Percentiles rank a stretch among this genome's conserved stretches.
Evolutionary conservation across 2,888 invertebrate genomes (phyloP).

Genomic region (Zeuzera pyrina): DNA sequence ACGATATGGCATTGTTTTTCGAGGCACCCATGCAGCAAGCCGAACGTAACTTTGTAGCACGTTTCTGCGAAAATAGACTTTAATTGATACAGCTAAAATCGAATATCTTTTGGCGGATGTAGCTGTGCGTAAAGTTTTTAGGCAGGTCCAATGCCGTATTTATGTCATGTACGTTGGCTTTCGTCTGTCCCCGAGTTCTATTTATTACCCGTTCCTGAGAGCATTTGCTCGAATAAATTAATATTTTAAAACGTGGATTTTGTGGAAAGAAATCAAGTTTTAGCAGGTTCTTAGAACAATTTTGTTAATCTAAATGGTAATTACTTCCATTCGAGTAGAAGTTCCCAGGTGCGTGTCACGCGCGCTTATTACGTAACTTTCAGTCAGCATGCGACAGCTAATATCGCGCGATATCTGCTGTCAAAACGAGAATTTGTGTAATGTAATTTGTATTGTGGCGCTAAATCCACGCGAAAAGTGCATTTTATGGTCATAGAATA

Average conservation of each 20-base stretch:
- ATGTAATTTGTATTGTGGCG: too few species aligned
- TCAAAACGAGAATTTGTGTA: too few species aligned
- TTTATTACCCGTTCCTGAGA: constrained; percentile 54
- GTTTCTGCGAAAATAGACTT: constrained; percentile 14
- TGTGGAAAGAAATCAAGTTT: constrained; percentile 2
- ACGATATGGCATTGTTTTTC: constrained; percentile 56
- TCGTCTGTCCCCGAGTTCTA: constrained; percentile 50
- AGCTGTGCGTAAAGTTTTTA: constrained; percentile 11
- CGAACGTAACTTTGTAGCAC: constrained; percentile 5
- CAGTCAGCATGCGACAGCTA: too few species aligned
- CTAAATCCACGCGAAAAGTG: too few species aligned
- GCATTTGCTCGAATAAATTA: constrained; percentile 50
- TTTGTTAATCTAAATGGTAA: too few species aligned
- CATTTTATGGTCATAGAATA: too few species aligned
- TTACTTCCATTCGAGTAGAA: too few species aligned
- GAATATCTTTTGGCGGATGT: background rate
- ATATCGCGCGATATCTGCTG: too few species aligned
- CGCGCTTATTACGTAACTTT: too few species aligned
- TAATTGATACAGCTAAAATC: constrained; percentile 1
- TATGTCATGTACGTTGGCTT: constrained; percentile 47
- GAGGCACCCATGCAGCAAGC: constrained; percentile 5
- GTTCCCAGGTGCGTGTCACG: too few species aligned
- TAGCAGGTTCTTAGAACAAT: too few species aligned
- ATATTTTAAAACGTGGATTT: constrained; percentile 34
- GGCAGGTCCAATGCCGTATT: constrained; percentile 30